Evolutionary conservation across 2,888 invertebrate species (phyloP), one percentile per base, ranked within the genome.

Genomic region (Cylindroiulus punctatus): DNA sequence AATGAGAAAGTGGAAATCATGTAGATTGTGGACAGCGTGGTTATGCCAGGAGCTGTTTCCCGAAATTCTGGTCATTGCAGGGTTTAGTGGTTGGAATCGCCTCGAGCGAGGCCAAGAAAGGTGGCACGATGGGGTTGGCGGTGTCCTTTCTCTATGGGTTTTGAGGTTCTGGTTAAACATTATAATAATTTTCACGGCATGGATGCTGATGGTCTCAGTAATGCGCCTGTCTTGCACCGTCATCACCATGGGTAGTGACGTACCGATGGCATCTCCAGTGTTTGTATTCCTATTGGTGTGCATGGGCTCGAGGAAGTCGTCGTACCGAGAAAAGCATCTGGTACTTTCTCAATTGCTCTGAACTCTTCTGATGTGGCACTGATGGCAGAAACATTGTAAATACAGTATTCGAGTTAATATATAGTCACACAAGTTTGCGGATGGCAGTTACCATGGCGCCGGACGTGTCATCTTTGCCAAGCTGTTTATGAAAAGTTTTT

Each of bases 331-430:
- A 10, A 47, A 47, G 47, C 47, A 36, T 36, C 36, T 36, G 36
- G 36, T 7, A 36, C 0, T 22, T n/a, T n/a, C 7, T 65, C 26
- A 22, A 65, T 65, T 12, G 22, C 22, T 26, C 65, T 26, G 26
- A 26, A 26, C 22, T 8, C 65, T 22, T 57, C 65, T 12, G 65
- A 65, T 17, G 65, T 26, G 65, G 65, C 22, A 65, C 12, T 22
- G 65, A 8, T 65, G 8, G 12, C 65, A 7, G 65, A 26, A 65
- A 47, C 47, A 65, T 22, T 65, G 65, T 65, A 65, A 8, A 26
- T 65, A 65, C 65, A 65, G 65, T 65, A 65, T 65, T 65, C 65
- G 65, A 65, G 65, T 65, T 65, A 65, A 65, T 65, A 26, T 22
- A 65, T 65, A 65, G 65, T 65, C 65, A 65, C 65, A 65, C 65